Base-by-base conservation (phyloP, 2,888 invertebrate species). In the Arrhopalites spinosus region DNA sequence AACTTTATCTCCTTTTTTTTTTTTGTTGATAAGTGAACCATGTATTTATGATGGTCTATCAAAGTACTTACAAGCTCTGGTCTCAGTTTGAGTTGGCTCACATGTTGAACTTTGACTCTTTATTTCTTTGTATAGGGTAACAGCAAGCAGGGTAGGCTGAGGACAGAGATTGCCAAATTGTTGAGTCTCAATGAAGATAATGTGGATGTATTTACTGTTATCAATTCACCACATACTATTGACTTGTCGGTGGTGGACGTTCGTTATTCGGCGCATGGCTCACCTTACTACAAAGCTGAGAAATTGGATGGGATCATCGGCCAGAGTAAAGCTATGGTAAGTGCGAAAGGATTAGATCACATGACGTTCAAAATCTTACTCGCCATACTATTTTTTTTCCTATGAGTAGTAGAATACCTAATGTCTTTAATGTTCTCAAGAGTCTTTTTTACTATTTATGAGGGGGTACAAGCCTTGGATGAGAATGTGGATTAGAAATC, bases 181-280 rank as follows among this genome's bases (percentile, higher is more conserved):
- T 89, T 96, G 82, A 93, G 93, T 84, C 91, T 92, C 0, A 91
- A 92, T 0, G 85, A 90, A 75, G 90, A 92, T 67, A 94, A 96
- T 84, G 93, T 99, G 0, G 96, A 97, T 84, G 92, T 98, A 0
- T 96, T 98, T 85, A 97, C 97, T 0, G 93, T 98, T 0, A 89
- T 95, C 43, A 89, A 89, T 81, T 90, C 91, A 20, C 89, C 89
- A 0, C 86, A 87, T 56, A 87, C 87, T 76, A 84, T 85, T 15
- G 83, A 84, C 82, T 76, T 79, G 2, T 73, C 70, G 0, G 88
- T 89, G 0, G 86, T 95, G 78, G 97, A 98, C 84, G 92, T 98
- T 0, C 88, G 96, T 81, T 98, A 93, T 85, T 93, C 96, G 0
- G 97, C 94, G 0, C 96, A 96, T 84, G 95, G 95, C 0, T 96